Percentiles rank a stretch among this genome's conserved stretches.
Evolutionary conservation across 2,888 invertebrate species (phyloP).

Genomic region (Exephanes ischioxanthus): DNA sequence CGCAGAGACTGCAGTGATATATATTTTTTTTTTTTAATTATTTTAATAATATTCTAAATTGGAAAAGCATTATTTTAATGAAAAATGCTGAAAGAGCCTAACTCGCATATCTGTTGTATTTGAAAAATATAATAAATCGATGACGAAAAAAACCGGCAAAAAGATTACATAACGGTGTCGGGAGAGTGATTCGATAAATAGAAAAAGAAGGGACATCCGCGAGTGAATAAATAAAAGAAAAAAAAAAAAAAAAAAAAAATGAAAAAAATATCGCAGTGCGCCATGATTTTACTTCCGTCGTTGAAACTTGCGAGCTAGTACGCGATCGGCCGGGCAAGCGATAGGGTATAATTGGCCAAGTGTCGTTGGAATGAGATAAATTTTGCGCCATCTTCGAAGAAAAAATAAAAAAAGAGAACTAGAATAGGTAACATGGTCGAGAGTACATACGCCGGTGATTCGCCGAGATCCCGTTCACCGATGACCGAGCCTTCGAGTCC

Average conservation of each 20-base stretch:
- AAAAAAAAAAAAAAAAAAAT: too few species aligned
- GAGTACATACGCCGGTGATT: slow-evolving; percentile 82
- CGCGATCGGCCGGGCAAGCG: background rate
- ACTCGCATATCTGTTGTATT: too few species aligned
- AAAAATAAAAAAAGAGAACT: background rate
- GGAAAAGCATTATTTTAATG: too few species aligned
- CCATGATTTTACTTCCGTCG: slow-evolving; percentile 21
- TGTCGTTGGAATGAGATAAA: background rate
- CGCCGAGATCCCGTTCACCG: slow-evolving; percentile 82
- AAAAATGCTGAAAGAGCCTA: too few species aligned
- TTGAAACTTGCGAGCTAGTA: background rate
- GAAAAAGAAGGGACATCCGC: background rate
- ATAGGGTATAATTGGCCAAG: background rate
- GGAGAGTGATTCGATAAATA: background rate
- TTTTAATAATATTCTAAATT: too few species aligned
- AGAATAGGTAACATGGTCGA: slow-evolving; percentile 80
- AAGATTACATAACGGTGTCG: background rate
- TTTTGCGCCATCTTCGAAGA: background rate
- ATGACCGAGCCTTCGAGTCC: slow-evolving; percentile 83
- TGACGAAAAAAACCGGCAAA: too few species aligned
- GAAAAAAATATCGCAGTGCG: slow-evolving; percentile 27
- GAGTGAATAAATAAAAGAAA: background rate
- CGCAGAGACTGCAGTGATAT: too few species aligned
- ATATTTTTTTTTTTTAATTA: too few species aligned
- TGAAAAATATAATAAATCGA: too few species aligned